phyloP scores from a whole-genome alignment of 35 echinoderm and acorn worm genomes.

The Lytechinus variegatus region DNA sequence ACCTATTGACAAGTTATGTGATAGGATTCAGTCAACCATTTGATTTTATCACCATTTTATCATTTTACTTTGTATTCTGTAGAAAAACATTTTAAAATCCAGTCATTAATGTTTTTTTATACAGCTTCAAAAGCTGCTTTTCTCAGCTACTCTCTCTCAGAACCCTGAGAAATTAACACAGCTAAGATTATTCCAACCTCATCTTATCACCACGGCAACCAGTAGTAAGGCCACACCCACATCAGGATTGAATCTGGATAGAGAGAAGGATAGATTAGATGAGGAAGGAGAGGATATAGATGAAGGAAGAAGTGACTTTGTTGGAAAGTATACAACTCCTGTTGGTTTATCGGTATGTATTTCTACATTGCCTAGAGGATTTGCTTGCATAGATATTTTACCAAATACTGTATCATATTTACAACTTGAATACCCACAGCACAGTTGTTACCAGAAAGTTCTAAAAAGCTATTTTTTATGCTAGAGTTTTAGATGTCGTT shows the following conservation, averaged over 20 bases:
- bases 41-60: no score
- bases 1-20: no score
- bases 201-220: slow-evolving; percentile 74
- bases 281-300: slow-evolving; percentile 21
- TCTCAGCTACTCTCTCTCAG: slow-evolving; percentile 96
- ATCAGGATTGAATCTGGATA: background rate
- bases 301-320: slow-evolving; percentile 60
- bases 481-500: no score
- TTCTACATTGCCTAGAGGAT: no score
- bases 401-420: no score
- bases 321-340: slow-evolving; percentile 91
- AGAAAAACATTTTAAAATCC: no score
- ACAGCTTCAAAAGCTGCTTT: slow-evolving; percentile 93
- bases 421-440: no score
- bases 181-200: slow-evolving; percentile 85
- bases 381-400: no score
- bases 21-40: no score
- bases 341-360: slow-evolving; percentile 71
- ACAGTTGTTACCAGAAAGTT: no score
- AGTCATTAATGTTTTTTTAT: background rate
- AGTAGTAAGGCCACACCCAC: slow-evolving; percentile 46
- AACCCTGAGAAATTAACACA: slow-evolving; percentile 96
- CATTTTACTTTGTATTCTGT: no score
- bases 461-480: no score
- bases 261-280: background rate